Conservation (phyloP, 2,888 invertebrate species). For the Opisthograptis luteolata region DNA sequence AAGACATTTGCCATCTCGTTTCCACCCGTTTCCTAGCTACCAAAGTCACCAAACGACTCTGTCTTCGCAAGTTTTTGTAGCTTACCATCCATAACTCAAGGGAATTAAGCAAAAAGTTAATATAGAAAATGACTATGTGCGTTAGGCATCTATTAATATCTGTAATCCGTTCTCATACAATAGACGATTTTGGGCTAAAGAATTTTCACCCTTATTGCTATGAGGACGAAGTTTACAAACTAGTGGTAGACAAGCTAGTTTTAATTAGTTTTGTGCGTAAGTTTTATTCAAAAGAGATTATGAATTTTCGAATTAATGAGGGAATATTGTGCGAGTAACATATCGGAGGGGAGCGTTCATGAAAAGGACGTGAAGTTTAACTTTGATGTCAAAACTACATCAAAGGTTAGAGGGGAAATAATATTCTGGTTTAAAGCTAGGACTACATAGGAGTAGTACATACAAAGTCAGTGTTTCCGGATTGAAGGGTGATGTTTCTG, state of each 20-base stretch:
- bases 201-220: neutral
- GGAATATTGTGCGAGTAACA: slow-evolving; percentile 4
- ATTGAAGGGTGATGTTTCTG: no score
- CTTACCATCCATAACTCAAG: slow-evolving; percentile 13
- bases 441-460: no score
- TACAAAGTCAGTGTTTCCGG: no score
- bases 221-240: neutral
- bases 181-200: neutral
- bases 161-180: slow-evolving; percentile 20
- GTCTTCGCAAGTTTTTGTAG: slow-evolving; percentile 11
- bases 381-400: neutral
- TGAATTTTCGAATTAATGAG: slow-evolving; percentile 3
- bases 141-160: slow-evolving; percentile 22
- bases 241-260: neutral
- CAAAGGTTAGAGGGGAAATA: neutral
- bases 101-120: slow-evolving; percentile 33
- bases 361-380: neutral
- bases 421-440: no score
- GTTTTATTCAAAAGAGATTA: slow-evolving; percentile 20
- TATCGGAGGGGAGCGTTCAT: neutral
- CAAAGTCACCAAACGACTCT: slow-evolving; percentile 1
- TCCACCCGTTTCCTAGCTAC: no score
- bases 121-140: slow-evolving; percentile 28
- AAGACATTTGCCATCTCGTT: slow-evolving; percentile 1
- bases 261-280: neutral